These are phyloP conservation scores for Orestias chungarensis DNA, from an alignment of 2,797 vertebrate species.

Conservation along the genomic window DNA sequence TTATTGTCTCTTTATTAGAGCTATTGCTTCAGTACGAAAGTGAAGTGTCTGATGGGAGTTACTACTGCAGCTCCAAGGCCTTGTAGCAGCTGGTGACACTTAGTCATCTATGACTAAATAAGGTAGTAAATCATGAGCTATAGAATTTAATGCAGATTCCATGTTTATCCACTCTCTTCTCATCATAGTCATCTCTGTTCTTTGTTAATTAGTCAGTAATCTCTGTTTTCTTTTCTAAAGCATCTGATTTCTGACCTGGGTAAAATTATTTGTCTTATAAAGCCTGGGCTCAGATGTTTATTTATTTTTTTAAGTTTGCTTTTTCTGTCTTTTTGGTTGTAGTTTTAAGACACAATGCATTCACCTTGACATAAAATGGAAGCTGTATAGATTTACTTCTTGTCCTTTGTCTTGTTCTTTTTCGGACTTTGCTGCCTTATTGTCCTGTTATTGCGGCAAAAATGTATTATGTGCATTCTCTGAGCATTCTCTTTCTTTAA, in stretches of 20 bases:
- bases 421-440: not conserved
- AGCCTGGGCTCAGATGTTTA: not conserved
- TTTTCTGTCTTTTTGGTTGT: not conserved
- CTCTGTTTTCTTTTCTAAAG: not conserved
- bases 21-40: not conserved
- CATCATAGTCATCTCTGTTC: too few relatives aligned
- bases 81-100: conserved; percentile 7
- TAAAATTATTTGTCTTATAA: not conserved
- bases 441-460: not conserved
- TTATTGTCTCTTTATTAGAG: not conserved
- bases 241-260: not conserved
- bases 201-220: not conserved
- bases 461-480: not conserved
- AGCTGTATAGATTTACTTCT: not conserved
- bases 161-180: not conserved
- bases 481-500: not conserved
- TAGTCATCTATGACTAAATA: not conserved
- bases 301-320: not conserved
- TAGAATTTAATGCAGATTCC: not conserved
- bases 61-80: not conserved
- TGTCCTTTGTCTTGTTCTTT: not conserved
- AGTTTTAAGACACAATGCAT: not conserved
- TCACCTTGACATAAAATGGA: not conserved
- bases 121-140: conserved; percentile 1
- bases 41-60: not conserved